Percentiles rank a stretch among this genome's conserved stretches.
Evolutionary conservation across 2,113 vertebrate species (phyloP).

Genomic region (Cyanoderma ruficeps): DNA sequence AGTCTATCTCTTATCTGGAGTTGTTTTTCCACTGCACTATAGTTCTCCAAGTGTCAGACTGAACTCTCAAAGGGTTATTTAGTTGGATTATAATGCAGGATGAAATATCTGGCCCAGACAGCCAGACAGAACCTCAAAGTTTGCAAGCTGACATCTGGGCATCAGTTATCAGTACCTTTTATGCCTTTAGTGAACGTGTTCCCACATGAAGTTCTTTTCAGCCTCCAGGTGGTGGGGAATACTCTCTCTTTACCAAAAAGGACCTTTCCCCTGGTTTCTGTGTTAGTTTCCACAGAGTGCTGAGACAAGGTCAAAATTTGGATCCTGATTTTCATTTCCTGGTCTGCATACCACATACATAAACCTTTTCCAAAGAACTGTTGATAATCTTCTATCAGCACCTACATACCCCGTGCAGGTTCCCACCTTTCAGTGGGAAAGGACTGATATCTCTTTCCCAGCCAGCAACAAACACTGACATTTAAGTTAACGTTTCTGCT

Average conservation of each 20-base stretch:
- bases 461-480: background rate
- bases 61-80: background rate
- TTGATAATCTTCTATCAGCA: background rate
- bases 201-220: background rate
- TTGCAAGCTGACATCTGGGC: background rate
- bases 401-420: background rate
- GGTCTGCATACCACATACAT: background rate
- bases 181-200: background rate
- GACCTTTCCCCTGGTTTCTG: background rate
- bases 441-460: background rate
- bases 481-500: background rate
- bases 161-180: background rate
- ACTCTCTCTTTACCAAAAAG: background rate
- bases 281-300: background rate
- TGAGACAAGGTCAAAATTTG: background rate
- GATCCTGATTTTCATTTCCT: constrained; percentile 1
- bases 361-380: background rate
- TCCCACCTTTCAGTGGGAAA: background rate
- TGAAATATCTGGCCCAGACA: background rate
- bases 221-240: background rate
- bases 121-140: background rate
- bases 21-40: background rate
- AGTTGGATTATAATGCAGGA: background rate
- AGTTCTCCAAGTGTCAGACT: background rate
- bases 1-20: background rate